phyloP scores from a whole-genome alignment of 2,888 invertebrate genomes.

The Hirtodrosophila duncani region DNA sequence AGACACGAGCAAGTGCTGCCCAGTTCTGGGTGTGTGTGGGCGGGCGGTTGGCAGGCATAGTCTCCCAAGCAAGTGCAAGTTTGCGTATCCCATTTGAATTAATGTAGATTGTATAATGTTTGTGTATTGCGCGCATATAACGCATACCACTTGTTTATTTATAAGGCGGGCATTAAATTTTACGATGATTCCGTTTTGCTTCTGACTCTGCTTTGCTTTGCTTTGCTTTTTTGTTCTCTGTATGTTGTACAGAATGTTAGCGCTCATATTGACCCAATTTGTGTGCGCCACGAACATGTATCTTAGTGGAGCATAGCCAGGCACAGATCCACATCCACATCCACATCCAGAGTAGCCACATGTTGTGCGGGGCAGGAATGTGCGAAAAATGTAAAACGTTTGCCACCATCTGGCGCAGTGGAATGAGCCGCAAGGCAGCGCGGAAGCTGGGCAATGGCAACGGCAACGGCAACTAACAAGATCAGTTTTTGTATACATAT shows the following conservation, averaged over 20 bases:
- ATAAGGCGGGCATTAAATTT: conserved; percentile 40
- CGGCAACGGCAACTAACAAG: no score
- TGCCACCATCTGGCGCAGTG: conserved; percentile 56
- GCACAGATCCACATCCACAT: conserved; percentile 13
- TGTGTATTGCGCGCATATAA: conserved; percentile 29
- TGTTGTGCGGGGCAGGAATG: conserved; percentile 32
- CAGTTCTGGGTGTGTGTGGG: neutral
- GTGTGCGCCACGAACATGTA: conserved; percentile 11
- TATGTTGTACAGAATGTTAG: conserved; percentile 25
- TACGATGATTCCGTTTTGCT: conserved; percentile 31
- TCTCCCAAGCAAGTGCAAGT: conserved; percentile 57
- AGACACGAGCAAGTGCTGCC: neutral
- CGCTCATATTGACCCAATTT: conserved; percentile 42
- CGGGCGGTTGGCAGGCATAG: neutral
- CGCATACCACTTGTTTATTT: conserved; percentile 48
- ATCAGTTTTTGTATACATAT: no score
- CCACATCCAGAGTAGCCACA: conserved; percentile 10
- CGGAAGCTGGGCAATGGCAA: no score
- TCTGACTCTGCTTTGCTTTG: conserved; percentile 6
- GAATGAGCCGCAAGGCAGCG: no score
- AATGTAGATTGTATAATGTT: no score
- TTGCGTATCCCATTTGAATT: conserved; percentile 55
- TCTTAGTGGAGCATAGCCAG: conserved; percentile 37
- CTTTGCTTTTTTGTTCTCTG: conserved; percentile 10
- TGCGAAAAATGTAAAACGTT: conserved; percentile 49